Conservation (phyloP, 2,888 invertebrate species). For the Gymnosoma rotundatum region DNA sequence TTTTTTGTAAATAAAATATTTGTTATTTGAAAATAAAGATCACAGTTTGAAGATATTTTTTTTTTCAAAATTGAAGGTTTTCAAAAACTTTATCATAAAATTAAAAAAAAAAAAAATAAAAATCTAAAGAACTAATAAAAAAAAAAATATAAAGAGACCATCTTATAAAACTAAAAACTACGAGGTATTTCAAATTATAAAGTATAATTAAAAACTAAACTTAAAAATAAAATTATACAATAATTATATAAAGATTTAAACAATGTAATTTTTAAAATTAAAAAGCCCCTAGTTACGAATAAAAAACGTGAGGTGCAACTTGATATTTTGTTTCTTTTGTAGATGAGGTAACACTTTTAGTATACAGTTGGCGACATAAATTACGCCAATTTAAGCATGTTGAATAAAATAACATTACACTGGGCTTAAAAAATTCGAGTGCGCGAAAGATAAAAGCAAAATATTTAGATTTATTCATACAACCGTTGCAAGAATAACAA, state of each 20-base stretch:
- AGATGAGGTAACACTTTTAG: constrained; percentile 59
- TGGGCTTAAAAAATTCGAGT: too few species aligned
- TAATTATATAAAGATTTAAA: constrained; percentile 50
- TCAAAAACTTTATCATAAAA: constrained; percentile 59
- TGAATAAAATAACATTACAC: too few species aligned
- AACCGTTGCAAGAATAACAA: too few species aligned
- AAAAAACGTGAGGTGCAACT: constrained; percentile 43
- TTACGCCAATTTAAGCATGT: not conserved
- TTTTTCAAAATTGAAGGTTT: constrained; percentile 58
- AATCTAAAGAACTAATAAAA: constrained; percentile 69
- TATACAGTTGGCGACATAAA: constrained; percentile 45
- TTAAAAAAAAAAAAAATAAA: constrained; percentile 63
- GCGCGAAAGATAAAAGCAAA: too few species aligned
- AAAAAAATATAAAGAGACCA: constrained; percentile 63
- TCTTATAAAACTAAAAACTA: constrained; percentile 66
- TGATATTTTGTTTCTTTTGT: constrained; percentile 21
- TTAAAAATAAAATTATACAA: constrained; percentile 46
- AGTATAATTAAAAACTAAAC: constrained; percentile 41
- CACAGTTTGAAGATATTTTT: constrained; percentile 78
- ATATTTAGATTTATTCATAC: too few species aligned
- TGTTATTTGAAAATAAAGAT: constrained; percentile 76
- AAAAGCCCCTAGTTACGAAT: constrained; percentile 47
- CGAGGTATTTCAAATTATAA: constrained; percentile 69
- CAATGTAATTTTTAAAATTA: constrained; percentile 29
- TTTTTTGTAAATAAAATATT: constrained; percentile 56